Conservation (phyloP, 1,140 invertebrate species). For the Luehdorfia chinensis region DNA sequence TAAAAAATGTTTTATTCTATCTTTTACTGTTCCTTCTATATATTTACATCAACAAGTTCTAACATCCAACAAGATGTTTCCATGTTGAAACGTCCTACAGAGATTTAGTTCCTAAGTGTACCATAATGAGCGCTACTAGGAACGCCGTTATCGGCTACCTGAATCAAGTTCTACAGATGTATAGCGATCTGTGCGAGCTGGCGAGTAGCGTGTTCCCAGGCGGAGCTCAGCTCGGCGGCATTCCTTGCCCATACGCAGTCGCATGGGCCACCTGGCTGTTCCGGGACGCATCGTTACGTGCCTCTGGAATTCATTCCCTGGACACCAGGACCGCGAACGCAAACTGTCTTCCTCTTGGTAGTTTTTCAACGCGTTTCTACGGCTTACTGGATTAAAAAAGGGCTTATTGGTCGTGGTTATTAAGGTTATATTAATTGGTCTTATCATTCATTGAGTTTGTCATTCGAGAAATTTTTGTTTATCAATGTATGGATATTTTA, state of each 20-base stretch:
- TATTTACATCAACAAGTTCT: too few relatives aligned
- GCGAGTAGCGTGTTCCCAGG: conserved; percentile 50
- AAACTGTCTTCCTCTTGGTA: conserved; percentile 47
- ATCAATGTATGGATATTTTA: too few relatives aligned
- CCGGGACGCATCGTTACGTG: conserved; percentile 53
- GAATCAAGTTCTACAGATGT: conserved; percentile 48
- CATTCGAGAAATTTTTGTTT: too few relatives aligned
- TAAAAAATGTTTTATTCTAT: too few relatives aligned
- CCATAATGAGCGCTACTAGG: conserved; percentile 23
- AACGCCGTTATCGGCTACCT: conserved; percentile 44
- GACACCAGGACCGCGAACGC: conserved; percentile 45
- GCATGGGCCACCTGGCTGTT: conserved; percentile 51
- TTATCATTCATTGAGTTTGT: too few relatives aligned
- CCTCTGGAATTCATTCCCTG: conserved; percentile 52
- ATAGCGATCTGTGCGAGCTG: conserved; percentile 31
- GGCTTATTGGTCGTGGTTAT: not conserved
- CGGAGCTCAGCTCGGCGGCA: conserved; percentile 37
- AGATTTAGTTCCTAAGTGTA: conserved; percentile 8
- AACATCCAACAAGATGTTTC: too few relatives aligned
- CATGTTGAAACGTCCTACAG: too few relatives aligned
- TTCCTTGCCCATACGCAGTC: conserved; percentile 66
- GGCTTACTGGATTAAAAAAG: not conserved
- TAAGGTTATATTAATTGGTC: too few relatives aligned
- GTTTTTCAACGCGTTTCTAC: conserved; percentile 42
- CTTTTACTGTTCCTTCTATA: too few relatives aligned